Conservation (phyloP, 2,797 vertebrate species). For the Hyperoplus lanceolatus region DNA sequence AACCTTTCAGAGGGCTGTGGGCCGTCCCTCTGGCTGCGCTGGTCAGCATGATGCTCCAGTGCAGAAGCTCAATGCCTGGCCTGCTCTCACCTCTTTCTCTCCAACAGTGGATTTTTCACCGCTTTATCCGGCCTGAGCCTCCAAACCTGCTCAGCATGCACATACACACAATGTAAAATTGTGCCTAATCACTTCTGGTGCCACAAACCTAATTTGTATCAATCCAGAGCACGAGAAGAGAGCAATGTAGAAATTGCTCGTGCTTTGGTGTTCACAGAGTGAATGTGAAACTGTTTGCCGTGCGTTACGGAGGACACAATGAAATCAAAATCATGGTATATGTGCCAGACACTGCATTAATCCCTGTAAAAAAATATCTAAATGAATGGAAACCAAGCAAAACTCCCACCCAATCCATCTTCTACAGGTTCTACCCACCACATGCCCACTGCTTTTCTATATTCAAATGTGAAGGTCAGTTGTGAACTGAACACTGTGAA, state of each 20-base stretch:
- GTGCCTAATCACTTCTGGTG: conserved; percentile 86
- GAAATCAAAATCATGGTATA: background rate
- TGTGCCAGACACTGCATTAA: background rate
- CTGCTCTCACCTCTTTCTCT: conserved; percentile 74
- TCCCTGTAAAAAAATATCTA: conserved; percentile 6
- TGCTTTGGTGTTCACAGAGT: conserved; percentile 26
- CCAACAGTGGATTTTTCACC: conserved; percentile 84
- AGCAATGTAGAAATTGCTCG: conserved; percentile 62
- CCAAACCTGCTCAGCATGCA: conserved; percentile 58
- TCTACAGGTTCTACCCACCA: conserved; percentile 15
- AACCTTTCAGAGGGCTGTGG: conserved; percentile 81
- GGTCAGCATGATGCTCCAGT: conserved; percentile 83
- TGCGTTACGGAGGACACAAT: conserved; percentile 20
- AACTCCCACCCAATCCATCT: background rate
- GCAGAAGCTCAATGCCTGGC: conserved; percentile 81
- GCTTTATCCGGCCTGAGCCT: conserved; percentile 83
- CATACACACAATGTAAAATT: conserved; percentile 83
- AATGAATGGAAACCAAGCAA: conserved; percentile 9
- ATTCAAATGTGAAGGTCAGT: conserved; percentile 21
- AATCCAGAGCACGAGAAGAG: conserved; percentile 54
- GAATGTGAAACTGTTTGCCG: conserved; percentile 41
- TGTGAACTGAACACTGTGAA: conserved; percentile 26
- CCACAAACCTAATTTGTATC: conserved; percentile 68
- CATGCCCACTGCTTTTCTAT: conserved; percentile 22
- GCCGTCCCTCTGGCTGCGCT: conserved; percentile 66